phyloP scores from a whole-genome alignment of 2,797 vertebrate genomes.

The Brotogeris chrysoptera region DNA sequence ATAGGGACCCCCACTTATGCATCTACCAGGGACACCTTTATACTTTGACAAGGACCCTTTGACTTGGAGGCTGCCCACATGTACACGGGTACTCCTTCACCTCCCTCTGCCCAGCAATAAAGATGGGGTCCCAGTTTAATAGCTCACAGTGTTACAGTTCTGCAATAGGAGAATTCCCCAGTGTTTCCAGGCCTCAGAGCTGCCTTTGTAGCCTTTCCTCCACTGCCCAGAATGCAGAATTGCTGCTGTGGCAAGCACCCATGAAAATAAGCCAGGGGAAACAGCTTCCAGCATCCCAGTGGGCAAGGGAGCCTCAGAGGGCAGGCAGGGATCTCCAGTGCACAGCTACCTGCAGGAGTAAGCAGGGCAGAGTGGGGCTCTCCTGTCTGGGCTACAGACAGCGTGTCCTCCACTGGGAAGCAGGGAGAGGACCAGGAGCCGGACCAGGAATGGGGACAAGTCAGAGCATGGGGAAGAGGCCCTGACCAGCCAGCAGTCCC shows the following conservation, averaged over 20 bases:
- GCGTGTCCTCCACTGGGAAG: background rate
- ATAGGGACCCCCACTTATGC: background rate
- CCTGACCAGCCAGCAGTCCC: rapidly evolving
- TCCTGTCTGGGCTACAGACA: background rate
- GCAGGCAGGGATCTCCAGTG: background rate
- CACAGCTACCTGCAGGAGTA: rapidly evolving
- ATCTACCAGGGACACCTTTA: background rate
- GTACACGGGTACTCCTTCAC: background rate
- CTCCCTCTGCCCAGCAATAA: rapidly evolving
- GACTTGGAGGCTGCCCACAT: background rate
- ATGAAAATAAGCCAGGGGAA: background rate
- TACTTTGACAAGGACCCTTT: background rate
- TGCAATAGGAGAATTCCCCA: background rate
- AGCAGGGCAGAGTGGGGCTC: background rate
- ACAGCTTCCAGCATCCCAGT: background rate
- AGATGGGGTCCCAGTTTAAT: background rate
- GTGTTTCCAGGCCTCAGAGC: rapidly evolving
- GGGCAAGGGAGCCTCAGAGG: background rate
- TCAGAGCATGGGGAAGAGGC: background rate
- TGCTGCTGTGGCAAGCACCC: background rate
- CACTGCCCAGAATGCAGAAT: background rate
- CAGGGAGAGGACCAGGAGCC: background rate
- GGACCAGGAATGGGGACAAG: background rate
- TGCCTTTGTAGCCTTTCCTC: background rate
- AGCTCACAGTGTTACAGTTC: rapidly evolving